Base-by-base conservation (phyloP, 2,797 vertebrate species). In the Podarcis siculus region DNA sequence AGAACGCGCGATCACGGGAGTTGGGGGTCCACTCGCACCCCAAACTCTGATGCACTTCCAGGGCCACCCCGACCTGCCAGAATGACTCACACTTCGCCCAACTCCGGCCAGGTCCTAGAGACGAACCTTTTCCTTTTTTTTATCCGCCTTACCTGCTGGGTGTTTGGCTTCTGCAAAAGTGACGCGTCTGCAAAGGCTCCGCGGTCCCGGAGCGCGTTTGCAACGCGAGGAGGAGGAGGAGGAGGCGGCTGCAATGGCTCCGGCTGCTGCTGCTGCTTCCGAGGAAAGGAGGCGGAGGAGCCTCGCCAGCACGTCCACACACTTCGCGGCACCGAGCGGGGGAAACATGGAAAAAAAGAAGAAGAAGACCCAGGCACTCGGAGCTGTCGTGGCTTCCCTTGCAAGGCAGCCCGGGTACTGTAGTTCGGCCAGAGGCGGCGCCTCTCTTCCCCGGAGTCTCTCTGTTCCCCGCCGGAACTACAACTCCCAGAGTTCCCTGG, bases 351-450 rank as follows among this genome's bases (percentile, higher is more conserved):
- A 75, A 58, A 39, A 82, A 23, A 7, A n/a, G n/a, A n/a, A n/a
- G n/a, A 37, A 39, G 25, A 75, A 49, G 5, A 32, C 10, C 49
- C 49, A 8, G 23, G 21, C 37, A 35, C 23, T 80, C 80, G 73
- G 73, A 39, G 79, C 69, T 73, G 79, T 81, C 86, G 78, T 87
- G 86, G 86, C 86, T 82, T 82, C 86, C 86, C 86, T 30, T 82
- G 71, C 86, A 35, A 19, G 71, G 86, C 27, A 64, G 4, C 37
- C 19, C n/a, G 86, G 86, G 27, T 55, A 13, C 64, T 87, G 86
- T 87, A 87, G 86, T 87, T 66, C 86, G 1, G 4, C 2, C 30
- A 32, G 12, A 7, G 78, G 15, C 8, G 32, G 21, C 5, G 23
- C 2, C 86, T n/a, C 49, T 15, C 5, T 39, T 32, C 8, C 8